Base-by-base conservation (phyloP, 2,888 invertebrate genomes). In the Parnassius orleans region DNA sequence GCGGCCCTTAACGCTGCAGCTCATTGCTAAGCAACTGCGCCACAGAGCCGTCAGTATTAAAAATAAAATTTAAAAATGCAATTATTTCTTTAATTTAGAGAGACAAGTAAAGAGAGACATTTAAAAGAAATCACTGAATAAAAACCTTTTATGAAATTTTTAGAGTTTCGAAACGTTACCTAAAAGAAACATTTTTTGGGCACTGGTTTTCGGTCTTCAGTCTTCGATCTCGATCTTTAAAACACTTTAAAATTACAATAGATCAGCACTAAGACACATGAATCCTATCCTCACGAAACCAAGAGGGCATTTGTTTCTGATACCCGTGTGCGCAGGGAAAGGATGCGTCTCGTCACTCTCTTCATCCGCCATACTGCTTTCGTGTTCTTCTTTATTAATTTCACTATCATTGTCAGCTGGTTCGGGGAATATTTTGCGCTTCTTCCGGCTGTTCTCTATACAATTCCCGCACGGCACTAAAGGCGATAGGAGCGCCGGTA, bases 381-480 rank as follows among this genome's bases (percentile, higher is more conserved):
- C 46, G 1, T 53, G 9, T 50, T 24, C 42, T 50, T 41, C 19
- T 10, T 50, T 41, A 11, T 12, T 12, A 43, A n/a, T 11, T 50
- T 50, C 61, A 55, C 44, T 10, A 1, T n/a, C 10, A 43, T 47
- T 57, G 14, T 42, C 15, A 1, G 24, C 2, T 0, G n/a, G 12
- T 0, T 56, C 44, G 19, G 57, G 56, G n/a, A 57, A 48, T 53
- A 53, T 53, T 43, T 57, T 62, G 10, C 72, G 62, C 12, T 71
- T 72, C 52, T 60, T 66, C 43, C 68, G 63, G 1, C 59, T 66
- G 11, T 66, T 69, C 11, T 71, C 71, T 10, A 68, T n/a, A 59
- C 78, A 79, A 63, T 75, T 72, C 2, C 64, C 64, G 57, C 79
- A 79, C 0, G 72, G 69, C 0, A 70, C 66, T 0, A 71, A 15